Base-by-base conservation (phyloP, 2,888 invertebrate species). In the Tinea pellionella region DNA sequence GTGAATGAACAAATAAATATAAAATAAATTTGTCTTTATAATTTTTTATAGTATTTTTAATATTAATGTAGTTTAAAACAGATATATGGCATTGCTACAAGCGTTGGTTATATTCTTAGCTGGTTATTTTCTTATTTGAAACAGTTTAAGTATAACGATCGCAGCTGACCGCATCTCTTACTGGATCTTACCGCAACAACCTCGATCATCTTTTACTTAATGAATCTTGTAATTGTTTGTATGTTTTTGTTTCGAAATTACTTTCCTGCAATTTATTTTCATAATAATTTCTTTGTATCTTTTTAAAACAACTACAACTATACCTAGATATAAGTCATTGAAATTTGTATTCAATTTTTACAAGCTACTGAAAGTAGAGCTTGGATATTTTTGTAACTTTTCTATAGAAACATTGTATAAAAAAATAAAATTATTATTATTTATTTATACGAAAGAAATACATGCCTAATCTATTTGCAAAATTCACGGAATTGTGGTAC, bases 151-250 rank as follows among this genome's bases (percentile, higher is more conserved):
- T 24, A 24, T 19, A 12, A 53, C 12, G 24, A 53, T 24, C 24
- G 53, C 24, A 51, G 2, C 57, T 32, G 57, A 32, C 57, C 57
- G 32, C 57, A 57, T 1, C 55, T 19, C 19, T 32, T 32, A 57
- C 57, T 15, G 32, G 15, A 30, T 32, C 57, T 57, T 9, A 57
- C 57, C 57, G 32, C 57, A 57, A 57, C 57, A 30, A 19, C 32
- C 30, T 32, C 32, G 18, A n/a, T 53, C n/a, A 24, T 53, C 47
- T 47, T 47, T 32, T 30, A 57, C 32, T 32, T 57, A 32, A 57
- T 57, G 32, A 57, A 32, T 13, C 29, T 12, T 7, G 32, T 30
- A 57, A 57, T 32, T 32, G 57, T 57, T 3, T 19, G 57, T 57
- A 7, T 30, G 57, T 57, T 57, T 32, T 57, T 53, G 24, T 53